phyloP scores from a whole-genome alignment of 2,797 vertebrate genomes.

The Macroramphosus scolopax region DNA sequence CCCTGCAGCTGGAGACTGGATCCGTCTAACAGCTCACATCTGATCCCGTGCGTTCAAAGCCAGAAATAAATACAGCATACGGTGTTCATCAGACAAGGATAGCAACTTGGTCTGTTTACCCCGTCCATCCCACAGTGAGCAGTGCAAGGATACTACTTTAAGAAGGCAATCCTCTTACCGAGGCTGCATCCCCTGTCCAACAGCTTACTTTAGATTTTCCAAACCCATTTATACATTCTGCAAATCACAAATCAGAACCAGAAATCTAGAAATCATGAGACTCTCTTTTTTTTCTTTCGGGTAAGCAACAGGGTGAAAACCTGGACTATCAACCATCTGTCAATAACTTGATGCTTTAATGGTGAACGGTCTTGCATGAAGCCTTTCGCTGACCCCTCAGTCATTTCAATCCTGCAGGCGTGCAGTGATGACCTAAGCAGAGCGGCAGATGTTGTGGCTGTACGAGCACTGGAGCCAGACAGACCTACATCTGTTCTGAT shows the following conservation, averaged over 20 bases:
- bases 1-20: slow-evolving; percentile 36
- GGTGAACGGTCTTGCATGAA: slow-evolving; percentile 19
- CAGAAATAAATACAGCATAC: slow-evolving; percentile 44
- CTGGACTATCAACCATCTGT: slow-evolving; percentile 29
- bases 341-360: slow-evolving; percentile 25
- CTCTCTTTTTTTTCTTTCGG: background rate
- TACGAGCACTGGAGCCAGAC: slow-evolving; percentile 49
- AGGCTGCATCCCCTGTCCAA: slow-evolving; percentile 21
- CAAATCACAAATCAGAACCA: slow-evolving; percentile 17
- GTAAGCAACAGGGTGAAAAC: slow-evolving; percentile 22
- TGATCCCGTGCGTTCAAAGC: slow-evolving; percentile 32
- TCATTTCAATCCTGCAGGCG: slow-evolving; percentile 60
- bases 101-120: slow-evolving; percentile 25
- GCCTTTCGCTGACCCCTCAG: slow-evolving; percentile 38
- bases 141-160: slow-evolving; percentile 35
- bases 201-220: slow-evolving; percentile 18
- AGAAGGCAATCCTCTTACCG: slow-evolving; percentile 65
- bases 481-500: slow-evolving; percentile 59
- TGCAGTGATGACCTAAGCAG: slow-evolving; percentile 46
- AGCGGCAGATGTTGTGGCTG: slow-evolving; percentile 68
- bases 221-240: slow-evolving; percentile 24
- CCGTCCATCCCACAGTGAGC: slow-evolving; percentile 27
- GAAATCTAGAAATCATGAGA: slow-evolving; percentile 6
- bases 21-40: slow-evolving; percentile 32
- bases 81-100: slow-evolving; percentile 41